phyloP scores from a whole-genome alignment of 2,888 invertebrate species.

The Allolobophora icterica region DNA sequence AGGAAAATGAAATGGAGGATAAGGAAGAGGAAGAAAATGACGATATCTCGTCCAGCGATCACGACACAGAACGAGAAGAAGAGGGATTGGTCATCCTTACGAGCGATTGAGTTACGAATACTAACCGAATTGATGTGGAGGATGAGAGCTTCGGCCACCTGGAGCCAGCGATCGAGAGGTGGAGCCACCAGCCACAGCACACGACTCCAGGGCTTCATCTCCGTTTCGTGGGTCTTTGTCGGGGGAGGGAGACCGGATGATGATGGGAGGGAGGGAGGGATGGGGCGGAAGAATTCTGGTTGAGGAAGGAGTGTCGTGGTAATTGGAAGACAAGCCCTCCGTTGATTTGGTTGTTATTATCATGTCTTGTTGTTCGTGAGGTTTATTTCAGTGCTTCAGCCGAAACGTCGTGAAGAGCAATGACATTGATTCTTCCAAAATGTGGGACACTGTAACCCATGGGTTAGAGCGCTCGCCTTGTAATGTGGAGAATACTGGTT shows the following conservation, averaged over 20 bases:
- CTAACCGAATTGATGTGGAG: neutral
- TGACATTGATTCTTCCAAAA: neutral
- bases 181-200: neutral
- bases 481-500: too few species aligned
- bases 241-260: neutral
- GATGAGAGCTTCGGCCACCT: neutral
- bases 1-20: too few species aligned
- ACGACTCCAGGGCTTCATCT: neutral
- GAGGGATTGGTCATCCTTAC: neutral
- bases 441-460: too few species aligned
- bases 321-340: neutral
- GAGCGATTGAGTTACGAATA: neutral
- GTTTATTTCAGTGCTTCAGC: too few species aligned
- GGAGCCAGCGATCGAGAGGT: neutral
- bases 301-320: neutral
- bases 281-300: neutral
- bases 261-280: neutral
- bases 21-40: too few species aligned
- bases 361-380: neutral
- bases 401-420: neutral
- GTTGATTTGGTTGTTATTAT: neutral
- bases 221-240: neutral
- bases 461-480: too few species aligned
- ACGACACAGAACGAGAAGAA: neutral
- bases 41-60: neutral